Conservation (phyloP, 2,888 invertebrate species). For the Rhamnusium bicolor region DNA sequence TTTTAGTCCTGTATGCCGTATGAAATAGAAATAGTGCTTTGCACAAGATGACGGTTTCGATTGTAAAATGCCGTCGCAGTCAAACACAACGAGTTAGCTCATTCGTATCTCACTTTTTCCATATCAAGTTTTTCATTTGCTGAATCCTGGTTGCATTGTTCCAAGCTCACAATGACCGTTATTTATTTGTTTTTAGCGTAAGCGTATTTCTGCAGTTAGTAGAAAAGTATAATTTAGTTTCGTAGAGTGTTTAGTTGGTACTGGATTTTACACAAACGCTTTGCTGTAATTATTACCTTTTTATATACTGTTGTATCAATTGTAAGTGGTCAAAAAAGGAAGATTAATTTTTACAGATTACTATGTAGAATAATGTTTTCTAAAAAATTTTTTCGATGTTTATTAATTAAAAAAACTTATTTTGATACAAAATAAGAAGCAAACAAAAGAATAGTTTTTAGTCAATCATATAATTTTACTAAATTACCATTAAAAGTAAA, state of each 20-base stretch:
- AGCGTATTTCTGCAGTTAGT: too few relatives aligned
- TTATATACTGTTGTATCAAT: too few relatives aligned
- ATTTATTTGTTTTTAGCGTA: constrained; percentile 11
- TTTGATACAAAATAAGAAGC: too few relatives aligned
- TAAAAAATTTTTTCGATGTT: too few relatives aligned
- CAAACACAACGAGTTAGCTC: not conserved
- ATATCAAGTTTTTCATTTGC: not conserved
- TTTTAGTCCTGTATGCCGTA: constrained; percentile 5
- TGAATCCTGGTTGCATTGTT: not conserved
- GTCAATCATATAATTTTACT: too few relatives aligned
- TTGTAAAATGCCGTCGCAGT: constrained; percentile 1
- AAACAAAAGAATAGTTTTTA: too few relatives aligned
- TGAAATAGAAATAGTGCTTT: constrained; percentile 20
- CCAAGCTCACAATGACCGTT: not conserved
- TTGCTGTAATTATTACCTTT: too few relatives aligned
- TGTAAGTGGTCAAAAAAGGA: too few relatives aligned
- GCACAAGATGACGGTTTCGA: constrained; percentile 18
- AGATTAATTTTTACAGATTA: too few relatives aligned
- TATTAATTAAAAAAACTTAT: too few relatives aligned
- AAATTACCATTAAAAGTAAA: too few relatives aligned
- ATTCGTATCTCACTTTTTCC: not conserved
- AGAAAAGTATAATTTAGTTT: constrained; percentile 15
- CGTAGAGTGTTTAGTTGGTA: not conserved
- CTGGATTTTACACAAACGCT: not conserved
- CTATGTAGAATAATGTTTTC: too few relatives aligned